Evolutionary conservation across 2,113 vertebrate genomes (phyloP), one percentile per base, ranked within the genome.

Genomic region (Chaenogobius annularis): DNA sequence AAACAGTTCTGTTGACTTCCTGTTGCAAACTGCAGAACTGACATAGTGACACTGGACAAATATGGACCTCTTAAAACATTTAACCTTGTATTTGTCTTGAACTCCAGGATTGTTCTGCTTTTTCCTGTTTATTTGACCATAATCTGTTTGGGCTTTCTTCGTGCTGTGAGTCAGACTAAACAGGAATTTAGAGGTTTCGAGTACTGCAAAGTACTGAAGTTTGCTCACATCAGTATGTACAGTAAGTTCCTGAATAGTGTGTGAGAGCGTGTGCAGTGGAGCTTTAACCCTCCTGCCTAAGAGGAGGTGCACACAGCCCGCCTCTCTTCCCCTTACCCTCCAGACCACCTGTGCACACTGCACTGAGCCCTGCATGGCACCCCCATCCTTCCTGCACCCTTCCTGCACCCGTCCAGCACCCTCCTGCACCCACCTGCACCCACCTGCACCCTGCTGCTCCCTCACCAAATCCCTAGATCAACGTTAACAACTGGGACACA

Each of bases 311-410:
- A 81, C 76, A 80, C 83, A 83, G 74, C 80, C 78, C 69, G 73
- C 88, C 74, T 46, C 81, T 80, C 87, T 90, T 85, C 82, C 85
- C 87, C 26, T 91, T 91, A 83, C 83, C 85, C 88, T 92, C 90
- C 88, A 85, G 89, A 90, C 87, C 88, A 92, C 91, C 90, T 92
- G 89, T 84, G 87, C 80, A 85, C 88, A 91, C 85, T 88, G 76
- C 79, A 85, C 80, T 89, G 88, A 91, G 85, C 84, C 74, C 83
- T 83, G 20, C 5, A 9, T 40, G 66, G 74, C 77, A 74, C 84
- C 85, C 69, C 75, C 65, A 81, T 79, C 81, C 85, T 89, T 87
- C 84, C 86, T 85, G 81, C 82, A 75, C 69, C 79, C 73, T 73
- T 72, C 74, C 83, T 83, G 74, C 77, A 74, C 84, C 85, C 69